A percentile compares a stretch with the other conserved stretches of the same genome.
Evolutionary conservation across 2,113 vertebrate species (phyloP).

Genomic region (Casuarius casuarius): DNA sequence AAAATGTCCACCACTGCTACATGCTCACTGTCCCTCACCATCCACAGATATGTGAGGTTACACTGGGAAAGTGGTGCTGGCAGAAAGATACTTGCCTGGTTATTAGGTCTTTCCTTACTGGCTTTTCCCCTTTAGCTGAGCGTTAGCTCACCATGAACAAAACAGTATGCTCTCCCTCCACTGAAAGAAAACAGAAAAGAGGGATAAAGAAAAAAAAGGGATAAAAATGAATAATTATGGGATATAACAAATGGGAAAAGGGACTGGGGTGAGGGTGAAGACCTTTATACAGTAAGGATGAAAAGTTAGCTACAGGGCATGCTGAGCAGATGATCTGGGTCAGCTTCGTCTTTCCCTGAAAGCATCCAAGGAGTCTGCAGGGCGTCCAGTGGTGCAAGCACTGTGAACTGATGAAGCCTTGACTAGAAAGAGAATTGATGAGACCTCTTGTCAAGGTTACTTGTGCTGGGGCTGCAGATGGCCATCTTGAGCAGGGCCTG

Average conservation of each 20-base stretch:
- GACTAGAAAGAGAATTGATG: not conserved
- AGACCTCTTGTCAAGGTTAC: not conserved
- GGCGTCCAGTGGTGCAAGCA: rapidly evolving
- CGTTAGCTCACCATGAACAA: not conserved
- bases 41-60: not conserved
- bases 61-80: not conserved
- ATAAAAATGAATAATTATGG: not conserved
- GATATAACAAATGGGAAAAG: not conserved
- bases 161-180: rapidly evolving
- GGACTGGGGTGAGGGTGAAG: not conserved
- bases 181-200: not conserved
- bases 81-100: not conserved
- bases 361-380: not conserved
- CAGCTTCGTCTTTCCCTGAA: not conserved
- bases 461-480: not conserved
- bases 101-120: not conserved
- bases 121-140: not conserved
- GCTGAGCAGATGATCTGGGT: not conserved
- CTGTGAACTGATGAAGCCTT: not conserved
- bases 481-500: not conserved
- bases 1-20: not conserved
- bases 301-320: not conserved
- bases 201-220: not conserved
- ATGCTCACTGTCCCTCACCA: not conserved
- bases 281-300: not conserved